phyloP scores from a whole-genome alignment of 2,888 invertebrate species.

The Bedellia somnulentella region DNA sequence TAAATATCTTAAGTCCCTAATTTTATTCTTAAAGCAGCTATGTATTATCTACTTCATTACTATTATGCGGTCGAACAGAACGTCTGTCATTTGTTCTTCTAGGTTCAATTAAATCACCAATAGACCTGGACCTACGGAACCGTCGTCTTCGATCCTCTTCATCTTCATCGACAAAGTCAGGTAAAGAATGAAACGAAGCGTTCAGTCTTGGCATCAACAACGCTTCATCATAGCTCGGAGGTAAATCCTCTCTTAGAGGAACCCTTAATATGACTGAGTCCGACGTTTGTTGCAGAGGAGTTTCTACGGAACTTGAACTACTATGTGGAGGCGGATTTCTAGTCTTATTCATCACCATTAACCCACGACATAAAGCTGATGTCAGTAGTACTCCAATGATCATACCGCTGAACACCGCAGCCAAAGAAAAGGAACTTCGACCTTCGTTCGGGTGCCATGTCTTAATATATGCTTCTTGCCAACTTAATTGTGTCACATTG shows the following conservation, averaged over 20 bases:
- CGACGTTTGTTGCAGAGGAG: constrained; percentile 18
- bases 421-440: constrained; percentile 45
- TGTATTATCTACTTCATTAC: constrained; percentile 30
- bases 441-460: constrained; percentile 57
- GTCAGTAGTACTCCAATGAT: constrained; percentile 58
- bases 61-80: constrained; percentile 28
- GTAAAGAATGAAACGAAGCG: constrained; percentile 62
- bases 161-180: constrained; percentile 42
- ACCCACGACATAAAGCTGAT: constrained; percentile 56
- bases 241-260: constrained; percentile 37
- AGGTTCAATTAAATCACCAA: constrained; percentile 40
- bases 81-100: constrained; percentile 33
- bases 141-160: constrained; percentile 21
- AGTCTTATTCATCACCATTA: constrained; percentile 42
- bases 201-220: constrained; percentile 71
- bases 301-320: constrained; percentile 18
- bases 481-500: constrained; percentile 64
- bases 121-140: constrained; percentile 43
- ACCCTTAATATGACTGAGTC: constrained; percentile 34
- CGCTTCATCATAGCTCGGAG: constrained; percentile 78
- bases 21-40: constrained; percentile 4
- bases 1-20: no score
- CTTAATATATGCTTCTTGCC: constrained; percentile 69
- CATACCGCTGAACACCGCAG: constrained; percentile 54
- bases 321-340: constrained; percentile 35